Percentiles rank a stretch among this genome's conserved stretches.
These are phyloP conservation scores for Falco punctatus DNA, from an alignment of 2,113 vertebrate species.

Conservation along the genomic window DNA sequence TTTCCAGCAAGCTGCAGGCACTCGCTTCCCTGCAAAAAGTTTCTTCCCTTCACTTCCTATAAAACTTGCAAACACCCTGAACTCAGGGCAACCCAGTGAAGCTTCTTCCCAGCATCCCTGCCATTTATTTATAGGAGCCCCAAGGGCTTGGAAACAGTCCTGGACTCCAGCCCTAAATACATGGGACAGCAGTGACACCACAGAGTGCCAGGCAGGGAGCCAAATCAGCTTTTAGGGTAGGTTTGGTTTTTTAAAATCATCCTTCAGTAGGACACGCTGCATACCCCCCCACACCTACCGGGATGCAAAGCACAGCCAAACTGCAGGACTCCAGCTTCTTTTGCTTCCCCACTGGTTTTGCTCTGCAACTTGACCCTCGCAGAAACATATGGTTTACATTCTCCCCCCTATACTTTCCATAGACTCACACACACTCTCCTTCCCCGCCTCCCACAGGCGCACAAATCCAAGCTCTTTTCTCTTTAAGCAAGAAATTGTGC, in stretches of 20 bases:
- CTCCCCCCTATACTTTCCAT: not conserved
- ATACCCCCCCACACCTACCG: not conserved
- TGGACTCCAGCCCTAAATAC: not conserved
- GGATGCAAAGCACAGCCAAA: not conserved
- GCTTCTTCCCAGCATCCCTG: not conserved
- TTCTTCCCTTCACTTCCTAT: not conserved
- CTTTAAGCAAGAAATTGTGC: rapidly evolving
- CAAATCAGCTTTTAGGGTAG: not conserved
- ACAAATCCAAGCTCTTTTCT: not conserved
- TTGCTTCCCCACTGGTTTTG: not conserved
- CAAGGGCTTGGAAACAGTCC: not conserved
- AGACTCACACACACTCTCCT: not conserved
- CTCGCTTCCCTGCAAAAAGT: not conserved
- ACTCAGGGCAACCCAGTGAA: not conserved
- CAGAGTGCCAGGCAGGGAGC: not conserved
- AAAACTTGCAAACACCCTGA: not conserved
- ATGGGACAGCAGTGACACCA: rapidly evolving
- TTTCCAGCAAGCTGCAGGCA: not conserved
- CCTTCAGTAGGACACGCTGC: not conserved
- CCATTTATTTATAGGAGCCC: not conserved
- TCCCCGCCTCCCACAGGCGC: not conserved
- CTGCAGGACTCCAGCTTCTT: not conserved
- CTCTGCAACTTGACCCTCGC: slow-evolving; percentile 1
- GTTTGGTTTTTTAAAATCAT: not conserved
- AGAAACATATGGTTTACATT: slow-evolving; percentile 45